Evolutionary conservation across 2,113 vertebrate species (phyloP).

Genomic region (Picathartes gymnocephalus): DNA sequence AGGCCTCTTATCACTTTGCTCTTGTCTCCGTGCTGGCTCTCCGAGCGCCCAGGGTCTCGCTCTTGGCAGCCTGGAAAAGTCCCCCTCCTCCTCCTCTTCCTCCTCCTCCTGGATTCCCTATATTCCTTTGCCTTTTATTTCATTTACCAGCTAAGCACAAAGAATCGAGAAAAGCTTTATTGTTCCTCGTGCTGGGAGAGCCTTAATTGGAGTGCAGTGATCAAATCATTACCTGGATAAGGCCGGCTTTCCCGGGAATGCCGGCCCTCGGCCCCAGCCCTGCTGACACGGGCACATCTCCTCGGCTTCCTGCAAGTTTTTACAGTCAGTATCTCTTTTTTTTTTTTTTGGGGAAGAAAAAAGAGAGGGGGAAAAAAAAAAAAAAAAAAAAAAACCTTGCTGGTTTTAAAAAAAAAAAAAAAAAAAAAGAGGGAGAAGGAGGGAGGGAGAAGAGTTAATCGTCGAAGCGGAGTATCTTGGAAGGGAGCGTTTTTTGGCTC

Average conservation of each 20-base stretch:
- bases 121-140: conserved; percentile 16
- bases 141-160: conserved; percentile 19
- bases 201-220: conserved; percentile 41
- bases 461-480: conserved; percentile 78
- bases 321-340: not conserved
- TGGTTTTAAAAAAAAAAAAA: not conserved
- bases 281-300: not conserved
- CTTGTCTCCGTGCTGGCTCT: conserved; percentile 83
- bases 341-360: no score
- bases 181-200: not conserved
- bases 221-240: conserved; percentile 18
- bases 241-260: not conserved
- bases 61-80: conserved; percentile 65
- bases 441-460: conserved; percentile 79
- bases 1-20: conserved; percentile 83
- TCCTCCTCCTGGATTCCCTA: not conserved
- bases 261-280: not conserved
- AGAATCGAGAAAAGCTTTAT: conserved; percentile 31
- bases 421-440: conserved; percentile 23
- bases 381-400: not conserved
- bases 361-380: not conserved
- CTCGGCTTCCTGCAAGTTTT: not conserved
- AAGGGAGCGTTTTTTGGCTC: conserved; percentile 71
- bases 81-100: not conserved
- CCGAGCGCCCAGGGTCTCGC: conserved; percentile 82